phyloP scores from a whole-genome alignment of 2,113 vertebrate genomes.

The Crotalus horridus region DNA sequence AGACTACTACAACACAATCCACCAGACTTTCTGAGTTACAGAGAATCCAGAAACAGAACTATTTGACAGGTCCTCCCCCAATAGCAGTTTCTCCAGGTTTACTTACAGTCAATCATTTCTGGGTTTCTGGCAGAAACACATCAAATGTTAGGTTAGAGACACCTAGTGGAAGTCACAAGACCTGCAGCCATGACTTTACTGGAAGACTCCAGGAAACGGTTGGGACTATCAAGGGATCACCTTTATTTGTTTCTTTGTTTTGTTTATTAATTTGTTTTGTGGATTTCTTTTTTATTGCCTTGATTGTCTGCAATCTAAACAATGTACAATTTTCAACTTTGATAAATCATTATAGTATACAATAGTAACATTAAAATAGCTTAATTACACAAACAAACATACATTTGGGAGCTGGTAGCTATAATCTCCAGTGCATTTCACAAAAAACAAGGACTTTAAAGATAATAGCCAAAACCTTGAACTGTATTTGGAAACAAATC shows the following conservation, averaged over 20 bases:
- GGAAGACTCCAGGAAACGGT: neutral
- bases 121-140: constrained; percentile 24
- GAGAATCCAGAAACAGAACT: accelerated
- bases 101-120: constrained; percentile 43
- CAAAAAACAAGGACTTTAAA: neutral
- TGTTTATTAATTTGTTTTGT: neutral
- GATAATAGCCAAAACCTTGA: neutral
- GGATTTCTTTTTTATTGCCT: neutral
- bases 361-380: neutral
- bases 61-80: constrained; percentile 14
- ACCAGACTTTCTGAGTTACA: neutral
- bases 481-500: neutral
- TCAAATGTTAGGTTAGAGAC: constrained; percentile 53
- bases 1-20: neutral
- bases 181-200: neutral
- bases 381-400: neutral
- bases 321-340: neutral
- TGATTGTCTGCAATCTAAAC: neutral
- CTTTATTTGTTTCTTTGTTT: neutral
- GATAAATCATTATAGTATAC: neutral
- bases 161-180: constrained; percentile 60
- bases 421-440: neutral
- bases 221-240: neutral
- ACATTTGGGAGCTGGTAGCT: neutral
- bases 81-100: constrained; percentile 22